Conservation (phyloP, 2,113 vertebrate genomes). For the Cinclus cinclus region DNA sequence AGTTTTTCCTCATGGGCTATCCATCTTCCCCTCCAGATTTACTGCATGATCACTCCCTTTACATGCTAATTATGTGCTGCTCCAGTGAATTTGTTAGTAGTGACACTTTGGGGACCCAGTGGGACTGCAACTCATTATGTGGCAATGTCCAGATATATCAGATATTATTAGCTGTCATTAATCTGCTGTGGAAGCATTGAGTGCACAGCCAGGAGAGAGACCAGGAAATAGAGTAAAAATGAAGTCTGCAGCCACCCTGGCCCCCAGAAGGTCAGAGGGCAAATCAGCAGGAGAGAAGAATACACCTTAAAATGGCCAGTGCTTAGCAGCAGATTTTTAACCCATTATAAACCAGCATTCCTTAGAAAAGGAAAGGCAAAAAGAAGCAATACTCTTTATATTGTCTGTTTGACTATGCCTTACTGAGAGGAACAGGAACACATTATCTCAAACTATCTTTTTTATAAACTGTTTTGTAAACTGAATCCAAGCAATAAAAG, state of each 20-base stretch:
- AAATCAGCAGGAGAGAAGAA: conserved; percentile 71
- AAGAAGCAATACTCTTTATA: not conserved
- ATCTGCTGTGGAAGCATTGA: conserved; percentile 89
- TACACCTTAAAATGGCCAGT: conserved; percentile 57
- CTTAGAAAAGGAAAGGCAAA: not conserved
- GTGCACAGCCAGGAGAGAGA: conserved; percentile 71
- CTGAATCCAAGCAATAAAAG: not conserved
- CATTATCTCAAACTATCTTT: not conserved
- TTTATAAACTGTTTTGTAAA: not conserved
- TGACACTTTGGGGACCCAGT: conserved; percentile 93
- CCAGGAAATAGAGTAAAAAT: conserved; percentile 79
- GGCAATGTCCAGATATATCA: conserved; percentile 98
- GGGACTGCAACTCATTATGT: conserved; percentile 98
- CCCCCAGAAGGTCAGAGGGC: conserved; percentile 81
- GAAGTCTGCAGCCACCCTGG: conserved; percentile 71
- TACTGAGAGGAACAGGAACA: not conserved
- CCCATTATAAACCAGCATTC: not conserved
- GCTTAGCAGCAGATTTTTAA: conserved; percentile 47
- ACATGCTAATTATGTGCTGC: conserved; percentile 94
- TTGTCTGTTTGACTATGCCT: not conserved
- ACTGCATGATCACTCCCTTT: conserved; percentile 89
- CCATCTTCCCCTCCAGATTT: conserved; percentile 91
- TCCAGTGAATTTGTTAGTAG: conserved; percentile 97
- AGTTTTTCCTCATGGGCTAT: conserved; percentile 77
- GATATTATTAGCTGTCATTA: conserved; percentile 99